Percentiles rank a stretch among this genome's conserved stretches.
Conservation (phyloP, 1,140 invertebrate species). For the Caerostris darwini region DNA sequence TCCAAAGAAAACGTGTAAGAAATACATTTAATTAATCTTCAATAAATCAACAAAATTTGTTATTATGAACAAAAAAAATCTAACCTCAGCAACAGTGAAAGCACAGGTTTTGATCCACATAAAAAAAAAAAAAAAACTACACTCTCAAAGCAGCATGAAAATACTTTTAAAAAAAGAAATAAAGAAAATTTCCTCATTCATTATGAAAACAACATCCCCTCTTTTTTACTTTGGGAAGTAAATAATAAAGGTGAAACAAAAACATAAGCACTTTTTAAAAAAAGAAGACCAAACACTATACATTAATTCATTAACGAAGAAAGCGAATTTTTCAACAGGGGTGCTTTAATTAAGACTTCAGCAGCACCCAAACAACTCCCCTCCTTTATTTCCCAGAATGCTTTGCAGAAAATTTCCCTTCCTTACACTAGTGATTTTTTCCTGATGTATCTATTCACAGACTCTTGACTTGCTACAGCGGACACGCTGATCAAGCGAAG, state of each 20-base stretch:
- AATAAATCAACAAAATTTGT: too few relatives aligned
- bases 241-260: not conserved
- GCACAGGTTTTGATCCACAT: too few relatives aligned
- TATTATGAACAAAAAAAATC: too few relatives aligned
- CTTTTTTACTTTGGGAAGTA: not conserved
- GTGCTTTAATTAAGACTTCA: slow-evolving; percentile 42
- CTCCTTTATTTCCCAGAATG: not conserved
- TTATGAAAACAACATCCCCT: not conserved
- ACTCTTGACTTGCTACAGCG: not conserved
- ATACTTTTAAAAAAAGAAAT: not conserved
- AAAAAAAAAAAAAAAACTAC: too few relatives aligned
- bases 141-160: not conserved
- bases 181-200: not conserved
- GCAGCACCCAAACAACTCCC: not conserved
- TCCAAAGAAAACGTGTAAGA: not conserved
- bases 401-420: not conserved
- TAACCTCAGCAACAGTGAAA: too few relatives aligned
- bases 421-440: not conserved
- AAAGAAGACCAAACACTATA: not conserved
- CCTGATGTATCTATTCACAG: not conserved
- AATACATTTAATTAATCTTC: too few relatives aligned
- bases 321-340: not conserved
- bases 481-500: not conserved
- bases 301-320: slow-evolving; percentile 11
- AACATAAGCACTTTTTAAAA: not conserved